Base-by-base conservation (phyloP, 2,113 vertebrate genomes). In the Chamaea fasciata region DNA sequence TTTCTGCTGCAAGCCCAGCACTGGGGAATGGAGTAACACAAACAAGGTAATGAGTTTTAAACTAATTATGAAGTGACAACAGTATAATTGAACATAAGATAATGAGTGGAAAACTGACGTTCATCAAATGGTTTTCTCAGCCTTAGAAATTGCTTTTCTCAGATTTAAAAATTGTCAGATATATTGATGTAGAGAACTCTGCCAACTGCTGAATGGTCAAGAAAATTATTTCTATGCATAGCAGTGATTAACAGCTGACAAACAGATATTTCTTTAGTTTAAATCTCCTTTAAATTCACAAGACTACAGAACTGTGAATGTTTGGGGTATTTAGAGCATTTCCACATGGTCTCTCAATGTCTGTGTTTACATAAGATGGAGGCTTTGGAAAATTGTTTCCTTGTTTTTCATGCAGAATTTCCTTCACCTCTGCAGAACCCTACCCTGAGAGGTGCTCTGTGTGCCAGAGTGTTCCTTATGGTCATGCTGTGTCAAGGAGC, bases 41-140 rank as follows among this genome's bases (percentile, higher is more conserved):
- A 96, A 87, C 91, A 97, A 94, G 69, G 90, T 93, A 95, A 96
- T 94, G 95, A 97, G 92, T 79, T 96, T 93, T 87, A 90, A 95
- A 89, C 95, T 97, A 96, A 97, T 97, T 96, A 95, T 89, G 75
- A 96, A 77, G 92, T 96, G 91, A 88, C 96, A 97, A 96, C 96
- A 79, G 30, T 96, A 65, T 95, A 96, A 97, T 90, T 94, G 95
- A 93, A 96, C 93, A 71, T 82, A 87, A 82, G 95, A 91, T 96
- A 97, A 97, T 94, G 81, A 95, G 87, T 35, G 53, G 79, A 97
- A 97, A 96, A 88, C 59, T 69, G 75, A 91, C 15, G 9, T 95
- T 90, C 62, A 78, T 91, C 9, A 15, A 95, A 14, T 80, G 33
- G 50, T 89, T 97, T 95, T 94, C 69, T 96, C 71, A 75, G 44